These are phyloP conservation scores for Pygoscelis adeliae DNA, from an alignment of 2,113 vertebrate genomes.

Conservation along the genomic window DNA sequence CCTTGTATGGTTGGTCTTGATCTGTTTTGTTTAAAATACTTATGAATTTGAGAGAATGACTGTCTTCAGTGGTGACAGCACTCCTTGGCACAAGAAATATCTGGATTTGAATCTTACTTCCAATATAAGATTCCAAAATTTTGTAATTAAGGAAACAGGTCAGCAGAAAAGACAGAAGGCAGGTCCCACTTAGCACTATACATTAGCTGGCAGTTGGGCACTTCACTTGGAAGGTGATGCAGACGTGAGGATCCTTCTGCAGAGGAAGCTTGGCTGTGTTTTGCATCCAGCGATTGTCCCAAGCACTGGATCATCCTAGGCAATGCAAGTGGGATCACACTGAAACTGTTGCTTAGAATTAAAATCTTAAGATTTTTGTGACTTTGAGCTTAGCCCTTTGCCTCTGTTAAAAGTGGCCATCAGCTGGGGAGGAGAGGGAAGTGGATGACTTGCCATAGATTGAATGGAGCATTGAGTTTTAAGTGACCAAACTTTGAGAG, in stretches of 20 bases:
- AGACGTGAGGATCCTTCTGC: background rate
- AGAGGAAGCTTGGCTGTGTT: background rate
- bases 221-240: background rate
- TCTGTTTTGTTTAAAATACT: background rate
- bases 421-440: background rate
- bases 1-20: background rate
- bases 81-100: background rate
- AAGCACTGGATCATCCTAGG: background rate
- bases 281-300: background rate
- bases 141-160: background rate
- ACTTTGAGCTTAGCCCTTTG: background rate
- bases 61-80: background rate
- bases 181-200: background rate
- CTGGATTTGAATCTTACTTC: background rate
- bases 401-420: background rate
- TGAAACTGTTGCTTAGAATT: background rate
- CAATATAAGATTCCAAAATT: background rate
- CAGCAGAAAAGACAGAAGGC: background rate
- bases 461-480: background rate
- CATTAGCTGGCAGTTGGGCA: background rate
- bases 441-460: rapidly evolving
- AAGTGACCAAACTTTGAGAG: background rate
- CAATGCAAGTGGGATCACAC: background rate
- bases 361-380: too few species aligned
- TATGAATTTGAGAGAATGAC: background rate